A percentile compares a stretch with the other conserved stretches of the same genome.
Conservation (phyloP, 2,888 invertebrate genomes). For the Hirtodrosophila trivittata region DNA sequence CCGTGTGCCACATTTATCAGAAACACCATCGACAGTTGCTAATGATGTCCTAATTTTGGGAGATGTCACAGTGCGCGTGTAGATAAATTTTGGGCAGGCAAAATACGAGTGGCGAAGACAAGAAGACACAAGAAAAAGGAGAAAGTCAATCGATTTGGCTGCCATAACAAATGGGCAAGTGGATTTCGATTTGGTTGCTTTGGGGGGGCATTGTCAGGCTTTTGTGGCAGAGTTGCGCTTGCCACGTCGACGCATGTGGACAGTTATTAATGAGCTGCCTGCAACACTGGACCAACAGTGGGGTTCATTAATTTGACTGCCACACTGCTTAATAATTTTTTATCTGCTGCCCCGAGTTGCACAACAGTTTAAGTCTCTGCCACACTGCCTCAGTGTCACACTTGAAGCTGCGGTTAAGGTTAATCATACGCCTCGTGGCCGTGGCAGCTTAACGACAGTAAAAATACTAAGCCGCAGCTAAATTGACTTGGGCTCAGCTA, state of each 20-base stretch:
- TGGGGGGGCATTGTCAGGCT: conserved; percentile 5
- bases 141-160: conserved; percentile 65
- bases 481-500: conserved; percentile 64
- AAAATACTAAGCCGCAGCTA: conserved; percentile 69
- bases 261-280: conserved; percentile 73
- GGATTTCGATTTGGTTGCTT: conserved; percentile 26
- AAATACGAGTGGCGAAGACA: conserved; percentile 9
- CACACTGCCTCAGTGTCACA: conserved; percentile 9
- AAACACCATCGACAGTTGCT: conserved; percentile 75
- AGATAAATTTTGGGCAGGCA: conserved; percentile 54
- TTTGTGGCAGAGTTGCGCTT: conserved; percentile 31
- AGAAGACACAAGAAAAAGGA: conserved; percentile 17
- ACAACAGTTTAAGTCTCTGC: conserved; percentile 36
- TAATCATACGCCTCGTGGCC: conserved; percentile 69
- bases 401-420: conserved; percentile 62
- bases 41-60: conserved; percentile 78
- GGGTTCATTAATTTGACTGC: conserved; percentile 67
- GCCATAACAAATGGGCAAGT: conserved; percentile 64
- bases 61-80: conserved; percentile 69
- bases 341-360: conserved; percentile 19
- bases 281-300: conserved; percentile 41
- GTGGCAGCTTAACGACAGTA: conserved; percentile 55
- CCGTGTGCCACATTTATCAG: conserved; percentile 65
- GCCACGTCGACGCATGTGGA: conserved; percentile 59
- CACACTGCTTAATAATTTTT: conserved; percentile 18